These are phyloP conservation scores for Chymomyza caudatula DNA, from an alignment of 2,888 invertebrate species.

Conservation along the genomic window DNA sequence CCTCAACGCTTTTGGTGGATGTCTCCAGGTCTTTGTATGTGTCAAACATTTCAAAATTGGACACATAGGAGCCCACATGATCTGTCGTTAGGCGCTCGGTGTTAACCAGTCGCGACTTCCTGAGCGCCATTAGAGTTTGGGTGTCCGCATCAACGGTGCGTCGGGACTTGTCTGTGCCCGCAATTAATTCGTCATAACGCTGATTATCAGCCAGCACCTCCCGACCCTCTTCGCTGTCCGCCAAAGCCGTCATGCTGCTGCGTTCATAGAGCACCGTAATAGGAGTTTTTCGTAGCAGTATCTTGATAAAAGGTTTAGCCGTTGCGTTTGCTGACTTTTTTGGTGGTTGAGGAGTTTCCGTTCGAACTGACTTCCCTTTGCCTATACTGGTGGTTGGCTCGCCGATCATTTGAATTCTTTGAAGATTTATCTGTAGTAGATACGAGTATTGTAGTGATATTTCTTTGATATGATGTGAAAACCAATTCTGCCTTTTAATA, in stretches of 20 bases:
- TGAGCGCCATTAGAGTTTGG: constrained; percentile 82
- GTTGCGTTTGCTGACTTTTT: constrained; percentile 26
- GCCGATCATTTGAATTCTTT: constrained; percentile 43
- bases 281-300: constrained; percentile 84
- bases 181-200: constrained; percentile 83
- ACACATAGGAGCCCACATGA: constrained; percentile 83
- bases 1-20: constrained; percentile 64
- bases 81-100: constrained; percentile 80
- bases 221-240: constrained; percentile 81
- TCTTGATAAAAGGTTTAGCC: constrained; percentile 80
- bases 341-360: neutral
- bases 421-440: constrained; percentile 46
- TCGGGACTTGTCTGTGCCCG: constrained; percentile 83
- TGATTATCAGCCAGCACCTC: constrained; percentile 82
- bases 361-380: neutral
- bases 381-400: constrained; percentile 1
- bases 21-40: constrained; percentile 80
- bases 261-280: constrained; percentile 83
- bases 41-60: constrained; percentile 88
- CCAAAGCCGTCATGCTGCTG: constrained; percentile 82
- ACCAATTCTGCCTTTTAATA: too few species aligned
- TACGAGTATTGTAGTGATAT: too few species aligned
- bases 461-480: too few species aligned
- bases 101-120: constrained; percentile 83
- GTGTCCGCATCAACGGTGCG: constrained; percentile 82